Evolutionary conservation across 1,140 invertebrate genomes (phyloP), one percentile per base, ranked within the genome.

Genomic region (Trachelipus rathkii): DNA sequence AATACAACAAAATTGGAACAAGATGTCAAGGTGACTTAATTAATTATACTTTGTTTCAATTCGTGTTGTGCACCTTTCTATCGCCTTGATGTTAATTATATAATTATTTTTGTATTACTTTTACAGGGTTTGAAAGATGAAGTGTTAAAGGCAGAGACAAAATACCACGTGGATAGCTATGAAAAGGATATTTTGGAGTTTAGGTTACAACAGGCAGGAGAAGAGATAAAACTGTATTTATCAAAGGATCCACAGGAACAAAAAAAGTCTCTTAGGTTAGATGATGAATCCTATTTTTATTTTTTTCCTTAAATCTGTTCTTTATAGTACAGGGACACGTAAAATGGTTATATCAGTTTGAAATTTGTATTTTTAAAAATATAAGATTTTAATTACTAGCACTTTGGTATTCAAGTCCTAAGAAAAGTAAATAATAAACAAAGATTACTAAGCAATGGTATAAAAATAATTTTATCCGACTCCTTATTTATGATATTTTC

Each of bases 1-100:
- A 87, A 87, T 71, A 86, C 88, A 72, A 85, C 86, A 7, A 89
- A 88, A 84, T 82, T 91, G 33, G 87, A 89, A 82, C 85, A 88
- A 75, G 79, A 75, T 73, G 80, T 81, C 15, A 82, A 79, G 75
- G 81, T 79, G 70, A 78, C 73, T 78, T 1, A 10, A 60, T 13
- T 21, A 71, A 24, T 78, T 44, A 33, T 68, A 24, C n/a, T n/a
- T 74, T 15, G 73, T 15, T 75, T 71, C 13, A 44, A 19, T 67
- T 33, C 33, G 33, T 33, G 33, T 6, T 33, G 6, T 33, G 6
- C 33, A 33, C 33, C 1, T 33, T 33, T 6, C 33, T 3, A n/a
- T n/a, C n/a, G n/a, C n/a, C n/a, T n/a, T 3, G 33, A 1, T 78
- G 9, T 69, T 53, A 69, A 8, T n/a, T 44, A 77, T 23, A 44